These are phyloP conservation scores for Agrotis segetum DNA, from an alignment of 2,888 invertebrate genomes.

Conservation along the genomic window DNA sequence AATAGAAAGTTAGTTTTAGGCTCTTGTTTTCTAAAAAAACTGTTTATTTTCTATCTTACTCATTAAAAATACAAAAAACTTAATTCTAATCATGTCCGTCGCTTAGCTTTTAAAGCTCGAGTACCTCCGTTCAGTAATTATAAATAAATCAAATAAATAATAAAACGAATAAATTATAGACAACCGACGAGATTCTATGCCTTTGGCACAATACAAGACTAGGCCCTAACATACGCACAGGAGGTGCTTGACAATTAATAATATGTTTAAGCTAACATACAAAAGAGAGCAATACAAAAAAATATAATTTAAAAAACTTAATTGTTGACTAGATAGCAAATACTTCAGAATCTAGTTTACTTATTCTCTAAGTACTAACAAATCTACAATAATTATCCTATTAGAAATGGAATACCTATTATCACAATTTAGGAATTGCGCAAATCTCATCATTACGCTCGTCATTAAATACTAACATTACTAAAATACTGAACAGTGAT, in stretches of 20 bases:
- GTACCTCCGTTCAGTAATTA: constrained; percentile 69
- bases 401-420: constrained; percentile 82
- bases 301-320: constrained; percentile 55
- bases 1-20: constrained; percentile 5
- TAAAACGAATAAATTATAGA: constrained; percentile 64
- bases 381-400: constrained; percentile 42
- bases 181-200: constrained; percentile 85
- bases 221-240: constrained; percentile 68
- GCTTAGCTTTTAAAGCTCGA: constrained; percentile 85
- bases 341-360: constrained; percentile 62
- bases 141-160: constrained; percentile 67
- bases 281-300: constrained; percentile 76
- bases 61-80: constrained; percentile 73
- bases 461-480: constrained; percentile 55
- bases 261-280: constrained; percentile 44
- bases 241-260: constrained; percentile 59
- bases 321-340: constrained; percentile 77
- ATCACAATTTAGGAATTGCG: constrained; percentile 90
- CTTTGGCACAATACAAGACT: constrained; percentile 86
- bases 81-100: constrained; percentile 77
- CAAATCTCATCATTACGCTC: constrained; percentile 72
- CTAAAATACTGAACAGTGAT: constrained; percentile 62
- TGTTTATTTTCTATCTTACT: constrained; percentile 72
- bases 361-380: constrained; percentile 69
- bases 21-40: constrained; percentile 69